A percentile compares a stretch with the other conserved stretches of the same genome.
phyloP scores from a whole-genome alignment of 2,797 vertebrate species.

The Poecile montanus region DNA sequence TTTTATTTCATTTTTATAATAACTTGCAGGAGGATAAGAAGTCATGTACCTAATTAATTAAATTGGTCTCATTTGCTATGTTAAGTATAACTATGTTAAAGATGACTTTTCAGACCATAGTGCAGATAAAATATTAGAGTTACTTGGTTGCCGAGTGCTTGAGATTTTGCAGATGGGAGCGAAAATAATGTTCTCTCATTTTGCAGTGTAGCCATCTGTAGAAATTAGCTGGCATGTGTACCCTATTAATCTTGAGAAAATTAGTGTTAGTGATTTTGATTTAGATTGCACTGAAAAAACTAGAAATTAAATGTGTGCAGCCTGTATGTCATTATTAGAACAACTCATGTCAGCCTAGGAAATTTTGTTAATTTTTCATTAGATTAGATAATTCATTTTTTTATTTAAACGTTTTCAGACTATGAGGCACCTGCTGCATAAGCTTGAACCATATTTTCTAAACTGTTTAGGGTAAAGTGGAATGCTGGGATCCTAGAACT shows the following conservation, averaged over 20 bases:
- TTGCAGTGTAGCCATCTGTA: neutral
- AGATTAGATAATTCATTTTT: neutral
- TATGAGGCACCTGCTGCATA: neutral
- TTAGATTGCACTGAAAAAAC: neutral
- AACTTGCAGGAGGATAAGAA: neutral
- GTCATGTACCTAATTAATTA: neutral
- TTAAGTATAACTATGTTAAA: neutral
- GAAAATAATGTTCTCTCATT: neutral
- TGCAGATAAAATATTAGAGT: neutral
- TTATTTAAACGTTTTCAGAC: neutral
- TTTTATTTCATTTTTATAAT: neutral
- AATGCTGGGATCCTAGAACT: conserved; percentile 96
- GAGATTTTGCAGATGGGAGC: neutral
- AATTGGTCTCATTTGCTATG: neutral
- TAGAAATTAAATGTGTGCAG: neutral
- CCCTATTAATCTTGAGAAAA: neutral
- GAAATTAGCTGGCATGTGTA: neutral
- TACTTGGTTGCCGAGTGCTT: neutral
- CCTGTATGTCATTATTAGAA: neutral
- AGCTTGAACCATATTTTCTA: neutral
- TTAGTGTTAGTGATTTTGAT: neutral
- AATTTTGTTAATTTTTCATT: neutral
- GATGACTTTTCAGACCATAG: neutral
- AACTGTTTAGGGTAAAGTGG: conserved; percentile 87
- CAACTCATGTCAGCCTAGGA: neutral